phyloP scores from a whole-genome alignment of 2,797 vertebrate species.

The Rhabdophis nuchalis region DNA sequence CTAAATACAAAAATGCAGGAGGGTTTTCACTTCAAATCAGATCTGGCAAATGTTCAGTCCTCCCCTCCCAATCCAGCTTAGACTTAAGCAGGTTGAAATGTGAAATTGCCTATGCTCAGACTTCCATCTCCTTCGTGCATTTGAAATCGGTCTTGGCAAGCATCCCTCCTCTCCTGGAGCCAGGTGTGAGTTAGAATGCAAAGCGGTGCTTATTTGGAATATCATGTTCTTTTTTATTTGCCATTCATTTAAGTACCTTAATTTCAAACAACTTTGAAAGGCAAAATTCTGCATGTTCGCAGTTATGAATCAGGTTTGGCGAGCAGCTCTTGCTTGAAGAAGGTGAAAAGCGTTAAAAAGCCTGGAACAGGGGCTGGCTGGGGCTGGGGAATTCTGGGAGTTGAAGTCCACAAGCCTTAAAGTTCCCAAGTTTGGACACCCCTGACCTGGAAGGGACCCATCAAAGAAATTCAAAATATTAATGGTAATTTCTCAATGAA shows the following conservation, averaged over 20 bases:
- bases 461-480: not conserved
- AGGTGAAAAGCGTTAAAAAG: not conserved
- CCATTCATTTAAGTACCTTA: not conserved
- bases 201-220: not conserved
- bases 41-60: not conserved
- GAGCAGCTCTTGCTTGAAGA: not conserved
- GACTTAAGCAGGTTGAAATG: not conserved
- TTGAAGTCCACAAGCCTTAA: too few species aligned
- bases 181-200: not conserved
- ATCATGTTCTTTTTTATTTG: not conserved
- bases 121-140: not conserved
- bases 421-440: too few species aligned
- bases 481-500: not conserved
- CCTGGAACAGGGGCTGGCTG: not conserved
- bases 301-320: not conserved
- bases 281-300: not conserved
- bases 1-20: not conserved
- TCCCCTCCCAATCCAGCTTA: not conserved
- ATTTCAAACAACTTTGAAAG: not conserved
- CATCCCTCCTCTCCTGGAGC: not conserved
- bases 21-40: not conserved
- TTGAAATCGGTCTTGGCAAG: not conserved
- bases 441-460: not conserved
- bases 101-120: not conserved
- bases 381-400: too few species aligned